A percentile compares a stretch with the other conserved stretches of the same genome.
Conservation (phyloP, 2,797 vertebrate species). For the Diplodus sargus region DNA sequence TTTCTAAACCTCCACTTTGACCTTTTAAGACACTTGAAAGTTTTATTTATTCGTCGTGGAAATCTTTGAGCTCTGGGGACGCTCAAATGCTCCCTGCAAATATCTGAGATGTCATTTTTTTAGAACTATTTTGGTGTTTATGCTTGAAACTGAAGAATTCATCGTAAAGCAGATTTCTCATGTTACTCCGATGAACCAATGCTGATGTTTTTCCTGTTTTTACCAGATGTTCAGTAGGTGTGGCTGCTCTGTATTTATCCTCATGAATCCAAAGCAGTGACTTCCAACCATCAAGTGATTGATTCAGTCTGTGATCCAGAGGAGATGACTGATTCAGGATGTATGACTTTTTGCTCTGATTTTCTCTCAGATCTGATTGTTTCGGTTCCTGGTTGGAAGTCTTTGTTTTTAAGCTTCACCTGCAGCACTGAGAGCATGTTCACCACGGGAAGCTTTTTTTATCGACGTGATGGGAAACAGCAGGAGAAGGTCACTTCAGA, state of each 20-base stretch:
- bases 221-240: slow-evolving; percentile 27
- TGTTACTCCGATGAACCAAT: slow-evolving; percentile 27
- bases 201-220: slow-evolving; percentile 41
- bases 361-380: background rate
- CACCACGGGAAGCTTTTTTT: slow-evolving; percentile 6
- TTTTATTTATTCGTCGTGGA: slow-evolving; percentile 32
- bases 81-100: slow-evolving; percentile 20
- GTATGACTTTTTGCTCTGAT: background rate
- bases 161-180: slow-evolving; percentile 37
- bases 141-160: slow-evolving; percentile 60
- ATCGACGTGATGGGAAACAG: slow-evolving; percentile 25
- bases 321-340: background rate
- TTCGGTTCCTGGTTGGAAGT: background rate
- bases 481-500: background rate
- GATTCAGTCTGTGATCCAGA: background rate
- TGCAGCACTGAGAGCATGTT: slow-evolving; percentile 18
- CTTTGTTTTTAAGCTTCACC: slow-evolving; percentile 26
- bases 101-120: slow-evolving; percentile 67
- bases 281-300: background rate
- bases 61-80: slow-evolving; percentile 11
- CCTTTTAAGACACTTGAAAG: slow-evolving; percentile 64
- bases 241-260: slow-evolving; percentile 35
- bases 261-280: slow-evolving; percentile 18
- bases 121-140: slow-evolving; percentile 66
- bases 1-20: slow-evolving; percentile 61